Evolutionary conservation across 1,140 invertebrate species (phyloP).

Genomic region (Aphelenchoides avenae): DNA sequence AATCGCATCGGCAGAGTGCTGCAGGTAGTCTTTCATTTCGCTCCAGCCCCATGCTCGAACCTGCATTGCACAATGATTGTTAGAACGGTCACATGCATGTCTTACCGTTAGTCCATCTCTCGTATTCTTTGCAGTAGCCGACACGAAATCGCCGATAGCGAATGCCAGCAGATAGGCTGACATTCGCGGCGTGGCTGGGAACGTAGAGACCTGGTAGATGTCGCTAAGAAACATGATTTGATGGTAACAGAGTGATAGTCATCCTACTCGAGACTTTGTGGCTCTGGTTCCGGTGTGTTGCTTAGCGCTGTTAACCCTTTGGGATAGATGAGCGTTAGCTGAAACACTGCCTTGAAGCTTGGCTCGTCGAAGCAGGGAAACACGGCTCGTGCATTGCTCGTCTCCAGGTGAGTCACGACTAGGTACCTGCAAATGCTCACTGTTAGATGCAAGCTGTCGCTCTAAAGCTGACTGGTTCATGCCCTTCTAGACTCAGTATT

Average conservation of each 20-base stretch:
- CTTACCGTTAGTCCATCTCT: too few species aligned
- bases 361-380: not conserved
- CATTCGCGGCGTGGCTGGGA: not conserved
- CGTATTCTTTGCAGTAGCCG: not conserved
- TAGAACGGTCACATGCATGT: too few species aligned
- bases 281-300: not conserved
- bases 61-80: too few species aligned
- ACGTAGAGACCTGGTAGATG: not conserved
- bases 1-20: not conserved
- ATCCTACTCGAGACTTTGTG: not conserved
- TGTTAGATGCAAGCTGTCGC: too few species aligned
- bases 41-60: not conserved
- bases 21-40: not conserved
- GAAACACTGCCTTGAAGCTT: not conserved
- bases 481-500: too few species aligned
- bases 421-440: not conserved
- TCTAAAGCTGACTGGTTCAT: too few species aligned
- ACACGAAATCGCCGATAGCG: not conserved
- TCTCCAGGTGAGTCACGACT: not conserved
- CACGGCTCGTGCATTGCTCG: not conserved
- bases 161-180: not conserved
- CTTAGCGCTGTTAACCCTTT: not conserved
- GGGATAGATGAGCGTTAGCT: not conserved
- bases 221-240: not conserved
- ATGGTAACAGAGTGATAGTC: not conserved